Conservation (phyloP, 2,797 vertebrate genomes). For the Hippocampus kuda region DNA sequence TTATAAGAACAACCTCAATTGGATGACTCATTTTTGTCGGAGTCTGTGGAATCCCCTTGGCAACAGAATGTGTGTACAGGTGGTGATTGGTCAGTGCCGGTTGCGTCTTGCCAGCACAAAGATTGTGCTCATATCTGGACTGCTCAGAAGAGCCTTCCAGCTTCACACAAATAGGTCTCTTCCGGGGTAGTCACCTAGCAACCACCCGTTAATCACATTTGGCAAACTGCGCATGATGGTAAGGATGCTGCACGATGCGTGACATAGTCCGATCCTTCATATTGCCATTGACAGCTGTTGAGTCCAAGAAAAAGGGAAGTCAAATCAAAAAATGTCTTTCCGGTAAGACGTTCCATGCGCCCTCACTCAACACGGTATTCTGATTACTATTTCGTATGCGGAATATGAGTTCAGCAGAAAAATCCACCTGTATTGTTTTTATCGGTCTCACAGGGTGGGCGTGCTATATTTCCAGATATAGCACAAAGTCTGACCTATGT, state of each 20-base stretch:
- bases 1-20: background rate
- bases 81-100: slow-evolving; percentile 35
- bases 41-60: slow-evolving; percentile 55
- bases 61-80: slow-evolving; percentile 44
- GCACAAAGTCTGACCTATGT: too few relatives aligned
- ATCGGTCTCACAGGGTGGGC: too few relatives aligned
- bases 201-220: slow-evolving; percentile 52
- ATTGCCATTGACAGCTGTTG: background rate
- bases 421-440: too few relatives aligned
- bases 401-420: too few relatives aligned
- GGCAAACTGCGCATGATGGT: slow-evolving; percentile 29
- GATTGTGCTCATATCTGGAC: slow-evolving; percentile 35
- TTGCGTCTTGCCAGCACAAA: background rate
- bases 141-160: slow-evolving; percentile 26
- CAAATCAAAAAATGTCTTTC: too few relatives aligned
- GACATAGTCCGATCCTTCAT: background rate
- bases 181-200: slow-evolving; percentile 60
- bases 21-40: slow-evolving; percentile 22
- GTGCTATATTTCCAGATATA: too few relatives aligned
- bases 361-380: too few relatives aligned
- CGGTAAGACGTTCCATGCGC: too few relatives aligned
- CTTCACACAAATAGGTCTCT: slow-evolving; percentile 34
- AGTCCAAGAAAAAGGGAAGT: background rate
- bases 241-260: slow-evolving; percentile 6
- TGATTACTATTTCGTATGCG: too few relatives aligned